These are phyloP conservation scores for Nomia melanderi DNA, from an alignment of 1,140 invertebrate genomes.

Conservation along the genomic window DNA sequence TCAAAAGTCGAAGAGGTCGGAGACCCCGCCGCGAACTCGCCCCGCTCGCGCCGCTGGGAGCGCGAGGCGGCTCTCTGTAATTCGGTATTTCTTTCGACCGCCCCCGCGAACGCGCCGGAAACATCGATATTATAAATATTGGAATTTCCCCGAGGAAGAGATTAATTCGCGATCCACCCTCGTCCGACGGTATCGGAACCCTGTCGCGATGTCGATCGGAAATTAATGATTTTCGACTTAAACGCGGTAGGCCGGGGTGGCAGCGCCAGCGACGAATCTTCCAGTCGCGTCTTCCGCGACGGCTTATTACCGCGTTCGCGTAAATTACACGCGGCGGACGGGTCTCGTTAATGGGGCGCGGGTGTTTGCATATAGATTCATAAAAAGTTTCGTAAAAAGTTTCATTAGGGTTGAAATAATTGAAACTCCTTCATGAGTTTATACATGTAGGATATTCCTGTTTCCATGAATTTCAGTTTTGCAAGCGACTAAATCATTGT, in stretches of 20 bases:
- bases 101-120: neutral
- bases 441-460: too few relatives aligned
- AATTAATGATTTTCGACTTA: neutral
- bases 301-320: too few relatives aligned
- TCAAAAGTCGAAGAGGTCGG: constrained; percentile 51
- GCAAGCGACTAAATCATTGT: too few relatives aligned
- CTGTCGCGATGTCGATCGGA: neutral
- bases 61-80: constrained; percentile 6
- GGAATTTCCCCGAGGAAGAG: constrained; percentile 18
- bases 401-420: too few relatives aligned
- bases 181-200: neutral
- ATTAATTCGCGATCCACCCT: neutral
- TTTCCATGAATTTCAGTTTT: too few relatives aligned
- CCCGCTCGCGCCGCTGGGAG: neutral
- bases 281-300: too few relatives aligned
- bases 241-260: neutral
- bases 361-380: too few relatives aligned
- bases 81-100: constrained; percentile 14
- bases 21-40: constrained; percentile 14
- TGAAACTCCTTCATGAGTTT: too few relatives aligned
- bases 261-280: too few relatives aligned
- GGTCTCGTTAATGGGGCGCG: too few relatives aligned
- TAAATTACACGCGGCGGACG: too few relatives aligned
- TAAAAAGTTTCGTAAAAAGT: too few relatives aligned
- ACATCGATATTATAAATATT: constrained; percentile 30